Percentiles rank a stretch among this genome's conserved stretches.
These are phyloP conservation scores for Albula goreensis DNA, from an alignment of 2,113 vertebrate species.

Conservation along the genomic window DNA sequence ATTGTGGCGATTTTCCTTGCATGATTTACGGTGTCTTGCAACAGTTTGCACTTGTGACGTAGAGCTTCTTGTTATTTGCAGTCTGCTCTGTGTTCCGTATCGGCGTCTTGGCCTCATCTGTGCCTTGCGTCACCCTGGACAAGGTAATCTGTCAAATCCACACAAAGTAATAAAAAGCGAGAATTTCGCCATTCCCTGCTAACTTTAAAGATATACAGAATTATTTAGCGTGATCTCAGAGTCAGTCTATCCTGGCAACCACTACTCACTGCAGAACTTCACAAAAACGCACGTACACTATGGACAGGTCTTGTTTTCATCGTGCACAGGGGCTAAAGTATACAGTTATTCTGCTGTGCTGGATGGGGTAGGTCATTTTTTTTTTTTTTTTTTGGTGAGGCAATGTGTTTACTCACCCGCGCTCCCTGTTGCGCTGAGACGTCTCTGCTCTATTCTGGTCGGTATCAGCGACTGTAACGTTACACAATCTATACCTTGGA, in stretches of 20 bases:
- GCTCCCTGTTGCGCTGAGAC: background rate
- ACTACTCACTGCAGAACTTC: background rate
- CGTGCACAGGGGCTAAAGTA: background rate
- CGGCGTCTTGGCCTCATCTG: background rate
- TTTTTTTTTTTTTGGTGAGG: background rate
- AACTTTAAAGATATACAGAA: background rate
- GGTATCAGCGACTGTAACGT: background rate
- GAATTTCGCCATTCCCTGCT: background rate
- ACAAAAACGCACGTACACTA: background rate
- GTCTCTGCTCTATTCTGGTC: background rate
- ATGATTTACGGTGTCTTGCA: background rate
- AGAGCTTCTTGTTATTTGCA: background rate
- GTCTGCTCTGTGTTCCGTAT: background rate
- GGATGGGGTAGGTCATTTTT: background rate
- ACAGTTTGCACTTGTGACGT: background rate
- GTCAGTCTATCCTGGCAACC: background rate
- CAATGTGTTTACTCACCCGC: background rate
- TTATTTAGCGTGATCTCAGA: background rate
- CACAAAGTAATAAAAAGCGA: background rate
- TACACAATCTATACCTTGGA: background rate
- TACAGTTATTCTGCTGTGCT: background rate
- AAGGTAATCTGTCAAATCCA: background rate
- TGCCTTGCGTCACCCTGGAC: background rate
- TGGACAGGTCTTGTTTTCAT: background rate
- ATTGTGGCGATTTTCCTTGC: too few species aligned